Base-by-base conservation (phyloP, 2,888 invertebrate genomes). In the Leuctra nigra region DNA sequence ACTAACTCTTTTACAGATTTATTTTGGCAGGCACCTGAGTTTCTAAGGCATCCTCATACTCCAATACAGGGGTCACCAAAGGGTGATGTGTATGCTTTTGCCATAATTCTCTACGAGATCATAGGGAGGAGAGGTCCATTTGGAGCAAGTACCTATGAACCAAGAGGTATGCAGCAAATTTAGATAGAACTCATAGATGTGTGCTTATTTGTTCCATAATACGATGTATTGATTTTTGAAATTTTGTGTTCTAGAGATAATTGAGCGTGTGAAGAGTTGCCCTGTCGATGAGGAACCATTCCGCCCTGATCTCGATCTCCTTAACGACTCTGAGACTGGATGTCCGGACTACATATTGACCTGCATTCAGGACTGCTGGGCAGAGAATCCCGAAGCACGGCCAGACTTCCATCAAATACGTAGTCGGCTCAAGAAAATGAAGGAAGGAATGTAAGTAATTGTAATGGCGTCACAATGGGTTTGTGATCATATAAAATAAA, bases 21-120 rank as follows among this genome's bases (percentile, higher is more conserved):
- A 72, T 82, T 99, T 68, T 99, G 98, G 98, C 92, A 89, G 70
- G 92, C 98, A 11, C 99, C 98, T 0, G 98, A 99, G 72, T 74
- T 93, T 56, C 73, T 96, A 63, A 78, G 93, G 57, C 80, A 86
- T 68, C 80, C 85, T 60, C 82, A 81, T 62, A 76, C 80, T 59
- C 83, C 83, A 59, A 77, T 76, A 52, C 70, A 78, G 64, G 93
- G 93, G 41, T 87, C 90, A 18, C 92, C 87, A 70, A 91, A 92
- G 72, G 94, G 88, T 16, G 96, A 96, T 72, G 88, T 97, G 14
- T 99, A 97, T 73, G 91, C 98, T 18, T 99, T 99, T 75, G 92
- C 90, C 57, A 91, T 96, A 64, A 94, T 96, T 68, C 77, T 97
- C 63, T 95, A 93, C 71, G 96, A 96, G 77, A 89, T 96, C 64